These are phyloP conservation scores for Castor canadensis DNA, from an alignment of 2,113 vertebrate genomes.

Conservation along the genomic window DNA sequence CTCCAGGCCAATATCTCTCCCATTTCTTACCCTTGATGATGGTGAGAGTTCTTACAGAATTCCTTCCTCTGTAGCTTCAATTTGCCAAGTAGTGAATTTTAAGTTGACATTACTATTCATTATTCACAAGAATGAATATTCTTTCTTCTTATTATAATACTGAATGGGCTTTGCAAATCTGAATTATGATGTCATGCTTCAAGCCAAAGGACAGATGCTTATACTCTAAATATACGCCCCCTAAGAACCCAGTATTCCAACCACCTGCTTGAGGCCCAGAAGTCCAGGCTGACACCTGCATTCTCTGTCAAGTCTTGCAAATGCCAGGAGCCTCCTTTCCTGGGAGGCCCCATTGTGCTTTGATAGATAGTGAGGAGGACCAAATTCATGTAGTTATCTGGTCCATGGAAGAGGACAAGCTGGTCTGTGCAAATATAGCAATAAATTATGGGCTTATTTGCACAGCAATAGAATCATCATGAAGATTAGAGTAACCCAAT, in stretches of 20 bases:
- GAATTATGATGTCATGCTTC: background rate
- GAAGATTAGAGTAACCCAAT: conserved; percentile 26
- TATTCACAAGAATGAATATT: background rate
- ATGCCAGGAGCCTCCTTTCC: background rate
- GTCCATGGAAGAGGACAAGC: background rate
- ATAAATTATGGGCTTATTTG: conserved; percentile 22
- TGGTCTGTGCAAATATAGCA: background rate
- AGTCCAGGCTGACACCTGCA: background rate
- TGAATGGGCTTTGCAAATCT: background rate
- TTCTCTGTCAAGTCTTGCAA: background rate
- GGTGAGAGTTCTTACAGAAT: background rate
- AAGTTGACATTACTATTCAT: conserved; percentile 1
- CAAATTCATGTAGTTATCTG: background rate
- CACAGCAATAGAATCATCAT: conserved; percentile 17
- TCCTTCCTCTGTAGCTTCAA: background rate
- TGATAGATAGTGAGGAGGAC: background rate
- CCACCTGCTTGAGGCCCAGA: background rate
- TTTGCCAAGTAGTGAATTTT: conserved; percentile 28
- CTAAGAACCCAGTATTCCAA: no score
- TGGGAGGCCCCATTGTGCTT: background rate
- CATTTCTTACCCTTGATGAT: background rate
- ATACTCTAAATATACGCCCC: no score
- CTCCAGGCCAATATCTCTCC: background rate
- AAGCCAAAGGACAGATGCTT: background rate
- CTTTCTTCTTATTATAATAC: conserved; percentile 23